A percentile compares a stretch with the other conserved stretches of the same genome.
phyloP scores from a whole-genome alignment of 2,888 invertebrate species.

The Diarsia brunnea region DNA sequence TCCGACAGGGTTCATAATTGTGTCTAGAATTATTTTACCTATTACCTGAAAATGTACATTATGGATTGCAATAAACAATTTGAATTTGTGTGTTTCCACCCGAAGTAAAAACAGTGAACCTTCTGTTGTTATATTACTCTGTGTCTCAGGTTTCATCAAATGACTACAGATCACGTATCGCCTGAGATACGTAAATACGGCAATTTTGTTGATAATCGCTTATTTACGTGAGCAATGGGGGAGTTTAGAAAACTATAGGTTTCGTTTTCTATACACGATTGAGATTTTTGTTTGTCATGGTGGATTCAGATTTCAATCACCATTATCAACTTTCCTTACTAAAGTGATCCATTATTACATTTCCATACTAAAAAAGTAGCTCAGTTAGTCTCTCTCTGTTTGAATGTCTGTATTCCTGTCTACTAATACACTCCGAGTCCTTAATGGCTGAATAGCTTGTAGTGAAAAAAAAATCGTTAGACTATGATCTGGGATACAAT shows the following conservation, averaged over 20 bases:
- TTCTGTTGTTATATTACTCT: background rate
- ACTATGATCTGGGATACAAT: no score
- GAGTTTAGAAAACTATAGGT: slow-evolving; percentile 33
- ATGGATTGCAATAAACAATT: no score
- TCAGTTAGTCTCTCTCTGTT: background rate
- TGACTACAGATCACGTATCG: slow-evolving; percentile 55
- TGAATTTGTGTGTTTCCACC: background rate
- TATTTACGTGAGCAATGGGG: slow-evolving; percentile 43
- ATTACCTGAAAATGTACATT: no score
- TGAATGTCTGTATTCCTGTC: background rate
- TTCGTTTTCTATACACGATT: slow-evolving; percentile 14
- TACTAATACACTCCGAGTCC: no score
- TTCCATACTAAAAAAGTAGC: background rate
- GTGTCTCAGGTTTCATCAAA: slow-evolving; percentile 36
- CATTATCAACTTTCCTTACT: background rate
- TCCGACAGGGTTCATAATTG: no score
- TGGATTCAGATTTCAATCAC: background rate
- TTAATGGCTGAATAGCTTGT: background rate
- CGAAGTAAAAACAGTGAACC: background rate
- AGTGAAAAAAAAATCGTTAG: no score
- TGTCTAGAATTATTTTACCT: no score
- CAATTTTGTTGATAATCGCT: slow-evolving; percentile 55
- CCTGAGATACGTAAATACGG: slow-evolving; percentile 50
- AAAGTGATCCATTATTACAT: background rate
- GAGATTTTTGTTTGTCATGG: background rate